Evolutionary conservation across 2,113 vertebrate genomes (phyloP).

Genomic region (Xenus cinereus): DNA sequence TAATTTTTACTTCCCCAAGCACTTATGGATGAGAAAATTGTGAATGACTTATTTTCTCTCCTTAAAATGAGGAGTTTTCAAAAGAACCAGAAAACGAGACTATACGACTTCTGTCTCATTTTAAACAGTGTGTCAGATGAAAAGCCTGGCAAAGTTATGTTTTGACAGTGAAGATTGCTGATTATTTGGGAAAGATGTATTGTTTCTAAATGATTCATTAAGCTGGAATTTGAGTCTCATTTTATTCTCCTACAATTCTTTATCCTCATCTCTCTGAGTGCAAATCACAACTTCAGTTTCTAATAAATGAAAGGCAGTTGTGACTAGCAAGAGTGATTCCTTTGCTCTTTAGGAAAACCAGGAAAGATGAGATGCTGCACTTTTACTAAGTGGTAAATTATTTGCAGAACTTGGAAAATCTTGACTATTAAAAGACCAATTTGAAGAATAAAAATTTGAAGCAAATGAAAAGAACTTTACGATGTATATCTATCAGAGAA

Average conservation of each 20-base stretch:
- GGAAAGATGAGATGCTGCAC: background rate
- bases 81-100: background rate
- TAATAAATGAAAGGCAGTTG: constrained; percentile 5
- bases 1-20: background rate
- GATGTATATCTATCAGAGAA: background rate
- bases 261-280: background rate
- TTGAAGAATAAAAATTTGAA: background rate
- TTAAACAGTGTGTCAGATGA: background rate
- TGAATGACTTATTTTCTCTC: background rate
- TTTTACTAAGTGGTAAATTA: background rate
- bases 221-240: constrained; percentile 1
- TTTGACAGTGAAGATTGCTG: constrained; percentile 35
- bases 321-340: background rate
- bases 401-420: background rate
- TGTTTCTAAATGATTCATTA: constrained; percentile 47
- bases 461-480: background rate
- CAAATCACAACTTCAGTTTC: constrained; percentile 16
- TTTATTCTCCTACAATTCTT: constrained; percentile 9
- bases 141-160: constrained; percentile 1
- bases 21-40: background rate
- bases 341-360: background rate
- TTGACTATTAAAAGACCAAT: constrained; percentile 2
- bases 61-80: background rate
- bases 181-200: constrained; percentile 28
- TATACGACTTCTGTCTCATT: background rate